A percentile compares a stretch with the other conserved stretches of the same genome.
phyloP scores from a whole-genome alignment of 2,797 vertebrate genomes.

The Siniperca obscura region DNA sequence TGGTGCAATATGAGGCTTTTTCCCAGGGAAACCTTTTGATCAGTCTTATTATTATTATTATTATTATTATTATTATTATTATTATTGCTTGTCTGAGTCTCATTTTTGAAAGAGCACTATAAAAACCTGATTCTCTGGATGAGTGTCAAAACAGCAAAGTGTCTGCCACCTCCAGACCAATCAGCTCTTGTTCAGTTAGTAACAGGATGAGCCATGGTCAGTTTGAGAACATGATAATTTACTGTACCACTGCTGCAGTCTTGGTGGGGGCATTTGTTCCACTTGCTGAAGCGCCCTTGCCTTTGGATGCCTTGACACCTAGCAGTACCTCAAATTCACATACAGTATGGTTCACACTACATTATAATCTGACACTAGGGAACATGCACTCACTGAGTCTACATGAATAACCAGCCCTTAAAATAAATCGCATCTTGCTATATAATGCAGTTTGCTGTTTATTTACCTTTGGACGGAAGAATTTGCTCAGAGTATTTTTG shows the following conservation, averaged over 20 bases:
- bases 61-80: no score
- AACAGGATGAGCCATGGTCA: constrained; percentile 52
- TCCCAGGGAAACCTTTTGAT: background rate
- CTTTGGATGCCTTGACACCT: constrained; percentile 60
- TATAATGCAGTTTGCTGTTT: background rate
- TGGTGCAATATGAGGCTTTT: background rate
- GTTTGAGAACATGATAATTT: constrained; percentile 56
- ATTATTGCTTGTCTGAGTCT: background rate
- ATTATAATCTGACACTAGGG: constrained; percentile 42
- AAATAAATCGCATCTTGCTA: background rate
- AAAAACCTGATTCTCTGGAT: background rate
- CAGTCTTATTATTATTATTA: background rate
- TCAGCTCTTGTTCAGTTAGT: constrained; percentile 51
- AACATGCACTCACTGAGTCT: background rate
- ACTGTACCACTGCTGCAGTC: constrained; percentile 69
- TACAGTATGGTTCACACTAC: constrained; percentile 52
- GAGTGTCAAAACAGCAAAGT: constrained; percentile 27
- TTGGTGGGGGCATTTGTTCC: constrained; percentile 57
- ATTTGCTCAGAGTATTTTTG: constrained; percentile 86
- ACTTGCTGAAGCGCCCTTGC: constrained; percentile 54
- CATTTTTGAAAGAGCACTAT: background rate
- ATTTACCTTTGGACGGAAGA: constrained; percentile 93
- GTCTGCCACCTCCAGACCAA: constrained; percentile 59
- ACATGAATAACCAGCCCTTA: background rate
- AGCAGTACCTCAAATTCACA: constrained; percentile 73